Conservation (phyloP, 2,888 invertebrate genomes). For the Chironomus riparius region DNA sequence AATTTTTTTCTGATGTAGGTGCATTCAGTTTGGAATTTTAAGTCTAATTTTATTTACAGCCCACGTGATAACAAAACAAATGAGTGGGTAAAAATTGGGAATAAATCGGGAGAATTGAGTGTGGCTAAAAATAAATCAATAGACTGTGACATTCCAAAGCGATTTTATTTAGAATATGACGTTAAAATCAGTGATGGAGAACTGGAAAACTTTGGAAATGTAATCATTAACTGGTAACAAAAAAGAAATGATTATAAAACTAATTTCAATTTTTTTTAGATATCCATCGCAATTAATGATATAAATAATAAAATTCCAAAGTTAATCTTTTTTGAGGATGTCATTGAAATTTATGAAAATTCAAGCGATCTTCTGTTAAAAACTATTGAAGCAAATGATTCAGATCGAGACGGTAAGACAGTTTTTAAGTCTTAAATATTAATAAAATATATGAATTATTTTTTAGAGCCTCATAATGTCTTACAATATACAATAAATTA, state of each 20-base stretch:
- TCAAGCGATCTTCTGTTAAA: conserved; percentile 42
- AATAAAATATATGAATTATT: neutral
- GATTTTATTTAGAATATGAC: conserved; percentile 46
- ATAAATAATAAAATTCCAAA: conserved; percentile 51
- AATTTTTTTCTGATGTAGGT: too few relatives aligned
- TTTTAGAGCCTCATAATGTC: conserved; percentile 45
- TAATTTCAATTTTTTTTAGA: conserved; percentile 41
- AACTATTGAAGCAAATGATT: conserved; percentile 43
- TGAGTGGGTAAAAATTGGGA: conserved; percentile 46
- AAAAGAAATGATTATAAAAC: too few relatives aligned
- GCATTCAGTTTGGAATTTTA: neutral
- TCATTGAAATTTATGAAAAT: conserved; percentile 46
- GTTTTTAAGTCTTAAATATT: neutral
- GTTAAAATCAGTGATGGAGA: conserved; percentile 47
- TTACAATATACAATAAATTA: conserved; percentile 49
- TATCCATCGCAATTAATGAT: conserved; percentile 50
- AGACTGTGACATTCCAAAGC: conserved; percentile 48
- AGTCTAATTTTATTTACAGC: too few relatives aligned
- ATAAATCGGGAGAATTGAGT: conserved; percentile 45
- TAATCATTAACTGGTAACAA: too few relatives aligned
- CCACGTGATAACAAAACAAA: conserved; percentile 39
- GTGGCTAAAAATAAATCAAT: conserved; percentile 44
- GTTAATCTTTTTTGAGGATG: conserved; percentile 36
- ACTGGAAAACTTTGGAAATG: conserved; percentile 39
- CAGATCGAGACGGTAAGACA: conserved; percentile 50